Conservation (phyloP, 2,888 invertebrate species). For the Buathra laborator region DNA sequence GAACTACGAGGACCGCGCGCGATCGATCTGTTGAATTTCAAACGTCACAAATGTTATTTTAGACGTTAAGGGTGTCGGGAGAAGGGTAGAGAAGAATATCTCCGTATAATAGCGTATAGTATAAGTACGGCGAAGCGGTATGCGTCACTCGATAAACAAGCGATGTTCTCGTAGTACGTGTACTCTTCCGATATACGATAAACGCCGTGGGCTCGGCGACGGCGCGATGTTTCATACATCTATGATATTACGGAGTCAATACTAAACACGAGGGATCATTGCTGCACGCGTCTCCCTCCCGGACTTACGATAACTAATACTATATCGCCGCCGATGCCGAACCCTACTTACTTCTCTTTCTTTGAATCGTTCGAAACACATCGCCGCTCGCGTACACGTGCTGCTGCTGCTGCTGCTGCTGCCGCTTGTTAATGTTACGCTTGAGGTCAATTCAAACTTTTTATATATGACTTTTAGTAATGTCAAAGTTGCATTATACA, state of each 20-base stretch:
- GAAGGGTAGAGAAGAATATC: neutral
- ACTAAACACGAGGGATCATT: conserved; percentile 52
- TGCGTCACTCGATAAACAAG: conserved; percentile 66
- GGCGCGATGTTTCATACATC: conserved; percentile 46
- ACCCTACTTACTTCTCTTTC: conserved; percentile 21
- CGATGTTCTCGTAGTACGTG: conserved; percentile 59
- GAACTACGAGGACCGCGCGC: conserved; percentile 44
- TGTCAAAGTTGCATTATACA: conserved; percentile 19
- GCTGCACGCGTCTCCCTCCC: conserved; percentile 27
- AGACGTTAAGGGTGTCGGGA: conserved; percentile 54
- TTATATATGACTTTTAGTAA: neutral
- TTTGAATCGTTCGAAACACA: conserved; percentile 24
- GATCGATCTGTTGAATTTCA: conserved; percentile 71
- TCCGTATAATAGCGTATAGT: conserved; percentile 17
- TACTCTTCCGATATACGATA: neutral
- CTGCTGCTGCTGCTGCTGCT: neutral
- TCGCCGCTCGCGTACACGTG: neutral
- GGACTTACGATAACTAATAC: conserved; percentile 19
- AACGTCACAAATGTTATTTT: conserved; percentile 73
- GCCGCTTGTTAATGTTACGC: neutral
- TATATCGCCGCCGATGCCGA: conserved; percentile 42
- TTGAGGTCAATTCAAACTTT: neutral
- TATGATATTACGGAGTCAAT: conserved; percentile 56
- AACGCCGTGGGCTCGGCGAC: conserved; percentile 54
- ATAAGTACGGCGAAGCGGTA: conserved; percentile 8